Conservation (phyloP, 2,888 invertebrate genomes). For the Esperia sulphurella region DNA sequence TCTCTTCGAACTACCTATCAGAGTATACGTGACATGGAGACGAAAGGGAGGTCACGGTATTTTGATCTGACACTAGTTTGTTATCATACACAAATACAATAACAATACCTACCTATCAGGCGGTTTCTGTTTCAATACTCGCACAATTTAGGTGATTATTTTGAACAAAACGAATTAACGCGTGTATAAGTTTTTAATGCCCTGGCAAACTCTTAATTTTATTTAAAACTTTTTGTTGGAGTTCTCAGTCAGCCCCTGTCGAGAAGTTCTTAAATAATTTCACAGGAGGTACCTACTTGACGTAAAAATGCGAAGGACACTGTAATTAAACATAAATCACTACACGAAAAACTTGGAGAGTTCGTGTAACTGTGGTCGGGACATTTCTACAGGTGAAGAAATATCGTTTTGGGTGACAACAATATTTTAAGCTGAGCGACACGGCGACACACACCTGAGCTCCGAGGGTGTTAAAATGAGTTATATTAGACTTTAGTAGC, state of each 20-base stretch:
- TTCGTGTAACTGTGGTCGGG: conserved; percentile 48
- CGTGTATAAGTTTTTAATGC: conserved; percentile 14
- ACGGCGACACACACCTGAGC: conserved; percentile 53
- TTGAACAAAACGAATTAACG: conserved; percentile 23
- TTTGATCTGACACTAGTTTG: conserved; percentile 29
- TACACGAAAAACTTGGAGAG: conserved; percentile 50
- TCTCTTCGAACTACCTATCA: conserved; percentile 37
- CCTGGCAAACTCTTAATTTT: conserved; percentile 39
- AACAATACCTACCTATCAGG: conserved; percentile 17
- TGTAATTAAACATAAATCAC: conserved; percentile 73
- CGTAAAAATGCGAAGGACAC: conserved; percentile 55
- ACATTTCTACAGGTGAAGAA: conserved; percentile 60
- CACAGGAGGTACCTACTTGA: conserved; percentile 23
- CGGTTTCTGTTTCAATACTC: conserved; percentile 14
- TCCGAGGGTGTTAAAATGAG: conserved; percentile 52
- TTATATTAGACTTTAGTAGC: conserved; percentile 25
- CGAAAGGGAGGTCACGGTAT: conserved; percentile 40
- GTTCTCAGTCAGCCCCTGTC: conserved; percentile 29
- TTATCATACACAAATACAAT: conserved; percentile 34
- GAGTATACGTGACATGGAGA: conserved; percentile 27
- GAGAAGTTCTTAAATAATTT: conserved; percentile 50
- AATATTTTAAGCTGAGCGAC: conserved; percentile 59
- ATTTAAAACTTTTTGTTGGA: conserved; percentile 28
- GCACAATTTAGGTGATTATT: background rate
- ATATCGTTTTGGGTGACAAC: conserved; percentile 65